Evolutionary conservation across 2,888 invertebrate genomes (phyloP), one percentile per base, ranked within the genome.

Genomic region (Coleophora deauratella): DNA sequence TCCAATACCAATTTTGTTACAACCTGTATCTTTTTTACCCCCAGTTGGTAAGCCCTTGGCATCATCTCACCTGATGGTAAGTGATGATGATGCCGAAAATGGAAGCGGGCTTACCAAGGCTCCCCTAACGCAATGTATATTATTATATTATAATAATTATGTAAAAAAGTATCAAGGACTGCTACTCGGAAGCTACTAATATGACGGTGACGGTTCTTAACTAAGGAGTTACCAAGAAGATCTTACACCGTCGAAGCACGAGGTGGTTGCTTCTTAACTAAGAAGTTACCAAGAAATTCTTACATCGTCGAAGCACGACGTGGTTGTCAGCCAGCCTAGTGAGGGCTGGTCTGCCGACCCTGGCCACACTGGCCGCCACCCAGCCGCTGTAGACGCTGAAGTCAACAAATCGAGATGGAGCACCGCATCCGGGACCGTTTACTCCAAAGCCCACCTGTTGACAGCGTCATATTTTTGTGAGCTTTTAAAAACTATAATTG

Each of bases 381-480:
- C 74, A 74, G 1, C 40, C 41, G 28, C 59, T 50, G 40, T 65
- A 60, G 54, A 55, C 52, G 2, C 64, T 66, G 47, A 72, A 73
- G 54, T 74, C 73, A 9, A 75, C 10, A 45, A 74, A 76, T 15
- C 74, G 49, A 0, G 74, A 59, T 0, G 74, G 74, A 0, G 69
- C 55, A 1, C 51, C 45, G 37, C 76, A 75, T 0, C 76, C 76
- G 0, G 74, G 74, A 0, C 76, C 76, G 33, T 64, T 55, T 0
- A 75, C 51, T 0, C 75, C 72, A 27, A 73, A 67, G 1, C 76
- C 76, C 2, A 74, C 41, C 76, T 75, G 45, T 9, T 43, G 47
- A 35, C 10, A 28, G 21, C 28, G 34, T 15, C 33, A 39, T 7
- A 11, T 12, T 12, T 2, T 4, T 33, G 11, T 12, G n/a, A 12